Percentiles rank a stretch among this genome's conserved stretches.
phyloP scores from a whole-genome alignment of 2,113 vertebrate species.

The Notarius lentiginosus region DNA sequence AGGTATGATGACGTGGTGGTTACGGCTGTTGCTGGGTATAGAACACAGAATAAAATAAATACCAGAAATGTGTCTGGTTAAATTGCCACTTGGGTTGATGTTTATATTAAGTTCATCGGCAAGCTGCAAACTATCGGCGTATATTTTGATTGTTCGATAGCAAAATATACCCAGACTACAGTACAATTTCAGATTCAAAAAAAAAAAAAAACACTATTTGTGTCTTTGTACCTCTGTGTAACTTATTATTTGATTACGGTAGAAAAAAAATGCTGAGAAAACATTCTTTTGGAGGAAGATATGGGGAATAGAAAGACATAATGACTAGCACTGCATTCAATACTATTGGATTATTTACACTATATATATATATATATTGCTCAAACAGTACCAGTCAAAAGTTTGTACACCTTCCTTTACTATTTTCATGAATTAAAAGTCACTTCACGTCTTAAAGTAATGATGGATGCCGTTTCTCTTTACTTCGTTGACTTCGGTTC shows the following conservation, averaged over 20 bases:
- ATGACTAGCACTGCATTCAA: not conserved
- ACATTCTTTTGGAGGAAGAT: not conserved
- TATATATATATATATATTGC: no score
- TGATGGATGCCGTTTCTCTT: no score
- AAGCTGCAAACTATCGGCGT: not conserved
- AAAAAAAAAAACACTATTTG: not conserved
- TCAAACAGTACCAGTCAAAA: no score
- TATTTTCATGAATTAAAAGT: no score
- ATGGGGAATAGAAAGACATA: not conserved
- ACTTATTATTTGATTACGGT: not conserved
- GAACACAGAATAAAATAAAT: conserved; percentile 56
- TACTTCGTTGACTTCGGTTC: no score
- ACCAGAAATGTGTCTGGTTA: conserved; percentile 40
- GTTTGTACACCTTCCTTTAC: no score
- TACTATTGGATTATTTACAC: not conserved
- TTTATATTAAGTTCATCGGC: not conserved
- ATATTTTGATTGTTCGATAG: not conserved
- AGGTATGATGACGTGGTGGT: conserved; percentile 66
- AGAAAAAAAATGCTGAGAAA: not conserved
- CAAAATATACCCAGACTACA: not conserved
- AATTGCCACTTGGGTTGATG: not conserved
- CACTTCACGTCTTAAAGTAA: no score
- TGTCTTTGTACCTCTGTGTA: no score
- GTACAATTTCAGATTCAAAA: no score
- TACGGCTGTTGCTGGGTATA: conserved; percentile 57